phyloP scores from a whole-genome alignment of 2,888 invertebrate species.

The Norana najaformis region DNA sequence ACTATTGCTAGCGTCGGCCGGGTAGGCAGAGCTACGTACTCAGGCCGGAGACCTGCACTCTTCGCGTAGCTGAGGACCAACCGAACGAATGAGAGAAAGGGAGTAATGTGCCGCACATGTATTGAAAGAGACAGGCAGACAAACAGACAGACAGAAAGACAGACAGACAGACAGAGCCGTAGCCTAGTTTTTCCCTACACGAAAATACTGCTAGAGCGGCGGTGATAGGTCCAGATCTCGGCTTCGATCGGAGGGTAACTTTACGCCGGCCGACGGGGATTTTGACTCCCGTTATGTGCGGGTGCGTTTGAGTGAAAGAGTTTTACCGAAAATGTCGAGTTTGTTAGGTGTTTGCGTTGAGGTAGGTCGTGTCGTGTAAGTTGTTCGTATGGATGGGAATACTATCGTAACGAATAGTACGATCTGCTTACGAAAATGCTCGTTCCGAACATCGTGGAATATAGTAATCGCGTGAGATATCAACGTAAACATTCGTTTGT shows the following conservation, averaged over 20 bases:
- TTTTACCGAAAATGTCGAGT: background rate
- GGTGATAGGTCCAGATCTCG: conserved; percentile 5
- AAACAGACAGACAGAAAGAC: conserved; percentile 22
- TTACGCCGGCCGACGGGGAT: conserved; percentile 13
- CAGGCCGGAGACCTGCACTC: background rate
- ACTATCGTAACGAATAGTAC: background rate
- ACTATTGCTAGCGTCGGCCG: conserved; percentile 10
- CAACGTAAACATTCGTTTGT: background rate
- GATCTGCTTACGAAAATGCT: background rate
- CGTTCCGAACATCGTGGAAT: background rate
- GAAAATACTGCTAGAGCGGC: background rate
- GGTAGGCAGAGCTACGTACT: conserved; percentile 22
- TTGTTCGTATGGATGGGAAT: background rate
- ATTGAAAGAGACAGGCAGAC: background rate
- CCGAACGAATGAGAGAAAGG: background rate
- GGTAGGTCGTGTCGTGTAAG: background rate
- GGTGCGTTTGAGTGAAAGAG: background rate
- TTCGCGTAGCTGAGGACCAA: conserved; percentile 5
- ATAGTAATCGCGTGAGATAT: background rate
- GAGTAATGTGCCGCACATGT: conserved; percentile 19
- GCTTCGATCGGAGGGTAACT: conserved; percentile 6
- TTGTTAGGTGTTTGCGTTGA: conserved; percentile 10
- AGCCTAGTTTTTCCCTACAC: conserved; percentile 18
- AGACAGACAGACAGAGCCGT: background rate
- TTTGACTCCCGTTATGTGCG: background rate